Evolutionary conservation across 37 sponge, comb jelly and placozoan genomes (phyloP), one percentile per base, ranked within the genome.

Genomic region (Mnemiopsis leidyi): DNA sequence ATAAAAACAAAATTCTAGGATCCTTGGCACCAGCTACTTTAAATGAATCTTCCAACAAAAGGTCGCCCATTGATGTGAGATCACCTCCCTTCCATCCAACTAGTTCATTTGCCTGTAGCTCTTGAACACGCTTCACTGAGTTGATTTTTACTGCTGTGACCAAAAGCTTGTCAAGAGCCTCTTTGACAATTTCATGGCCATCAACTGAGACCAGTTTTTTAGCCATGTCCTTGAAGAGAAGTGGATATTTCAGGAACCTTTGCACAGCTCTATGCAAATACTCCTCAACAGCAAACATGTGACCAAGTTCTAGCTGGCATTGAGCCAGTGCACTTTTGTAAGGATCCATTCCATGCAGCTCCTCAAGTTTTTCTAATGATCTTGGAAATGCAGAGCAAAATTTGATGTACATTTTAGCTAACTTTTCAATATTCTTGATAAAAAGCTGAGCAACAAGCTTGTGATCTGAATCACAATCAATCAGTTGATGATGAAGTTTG

Each of bases 291-390:
- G 90, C 29, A 39, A 85, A 85, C 23, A 85, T 85, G 61, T 85
- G 90, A 23, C 90, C 90, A 40, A 85, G 61, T 39, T 85, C 90
- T 18, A 28, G 5, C 29, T 85, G 90, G 61, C 90, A 85, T 85
- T 85, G 90, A 40, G 39, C 90, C 61, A 85, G 90, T 7, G 90
- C 90, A 26, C 90, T 85, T 61, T 39, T 85, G 90, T 25, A n/a
- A 2, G 90, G 90, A 16, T 85, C 90, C 33, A 3, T n/a, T 0
- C 36, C n/a, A 37, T 85, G 90, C 30, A 85, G 39, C 90, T 85
- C 38, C 3, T 85, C 90, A 16, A 85, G 61, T 40, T 40, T 38
- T 28, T 35, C 40, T 20, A 85, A 29, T 38, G 90, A 85, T n/a
- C 21, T 21, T 25, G 90, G 90, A 39, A 85, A 85, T 1, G 90